Evolutionary conservation across 2,797 vertebrate genomes (phyloP).

Genomic region (Ptychadena robeensis): DNA sequence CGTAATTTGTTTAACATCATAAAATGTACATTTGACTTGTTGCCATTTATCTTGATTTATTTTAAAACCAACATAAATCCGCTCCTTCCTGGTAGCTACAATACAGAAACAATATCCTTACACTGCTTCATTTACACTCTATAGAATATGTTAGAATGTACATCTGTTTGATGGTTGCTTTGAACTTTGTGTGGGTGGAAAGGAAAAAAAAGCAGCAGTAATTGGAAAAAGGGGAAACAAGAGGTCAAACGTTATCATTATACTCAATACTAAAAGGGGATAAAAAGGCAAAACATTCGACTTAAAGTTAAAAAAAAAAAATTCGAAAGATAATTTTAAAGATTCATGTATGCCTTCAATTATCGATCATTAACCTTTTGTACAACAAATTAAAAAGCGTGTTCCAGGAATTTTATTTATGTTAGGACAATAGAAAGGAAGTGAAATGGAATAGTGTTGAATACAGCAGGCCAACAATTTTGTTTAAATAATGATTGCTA

Average conservation of each 20-base stretch:
- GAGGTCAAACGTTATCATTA: slow-evolving; percentile 47
- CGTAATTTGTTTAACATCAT: background rate
- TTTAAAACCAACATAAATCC: slow-evolving; percentile 17
- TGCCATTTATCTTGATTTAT: background rate
- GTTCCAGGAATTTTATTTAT: slow-evolving; percentile 19
- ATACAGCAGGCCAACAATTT: slow-evolving; percentile 17
- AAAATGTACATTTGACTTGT: background rate
- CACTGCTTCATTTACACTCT: slow-evolving; percentile 37
- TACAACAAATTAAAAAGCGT: background rate
- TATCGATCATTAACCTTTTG: background rate
- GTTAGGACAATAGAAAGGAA: slow-evolving; percentile 13
- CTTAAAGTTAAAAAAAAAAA: background rate
- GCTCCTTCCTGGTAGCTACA: slow-evolving; percentile 2
- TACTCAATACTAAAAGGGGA: slow-evolving; percentile 12
- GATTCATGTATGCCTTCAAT: background rate
- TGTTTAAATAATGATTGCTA: slow-evolving; percentile 36
- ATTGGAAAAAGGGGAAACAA: slow-evolving; percentile 6
- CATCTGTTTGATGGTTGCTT: slow-evolving; percentile 31
- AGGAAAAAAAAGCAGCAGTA: slow-evolving; percentile 37
- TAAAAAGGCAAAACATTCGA: background rate
- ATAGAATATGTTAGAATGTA: slow-evolving; percentile 24
- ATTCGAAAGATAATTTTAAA: background rate
- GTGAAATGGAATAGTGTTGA: background rate
- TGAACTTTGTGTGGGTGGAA: slow-evolving; percentile 51
- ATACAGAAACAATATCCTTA: slow-evolving; percentile 37